These are phyloP conservation scores for Nephrotoma appendiculata DNA, from an alignment of 2,888 invertebrate genomes.

Conservation along the genomic window DNA sequence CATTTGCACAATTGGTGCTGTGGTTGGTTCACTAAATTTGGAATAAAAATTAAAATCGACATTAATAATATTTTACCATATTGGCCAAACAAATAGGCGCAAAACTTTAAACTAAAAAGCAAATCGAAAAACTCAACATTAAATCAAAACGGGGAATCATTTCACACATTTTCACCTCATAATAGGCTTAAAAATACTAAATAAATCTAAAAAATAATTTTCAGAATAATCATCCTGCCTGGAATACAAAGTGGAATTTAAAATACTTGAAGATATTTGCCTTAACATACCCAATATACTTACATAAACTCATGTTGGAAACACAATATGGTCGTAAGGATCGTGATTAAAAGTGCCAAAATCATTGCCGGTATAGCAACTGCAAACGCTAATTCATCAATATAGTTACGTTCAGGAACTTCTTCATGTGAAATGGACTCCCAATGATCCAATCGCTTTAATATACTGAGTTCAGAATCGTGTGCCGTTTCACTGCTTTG, in stretches of 20 bases:
- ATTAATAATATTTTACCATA: background rate
- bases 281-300: constrained; percentile 30
- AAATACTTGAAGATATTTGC: constrained; percentile 11
- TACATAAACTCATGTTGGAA: constrained; percentile 63
- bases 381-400: constrained; percentile 51
- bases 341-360: constrained; percentile 46
- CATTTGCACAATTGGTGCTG: constrained; percentile 36
- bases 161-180: constrained; percentile 19
- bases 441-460: constrained; percentile 39
- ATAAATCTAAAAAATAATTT: constrained; percentile 51
- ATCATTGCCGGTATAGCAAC: constrained; percentile 54
- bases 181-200: constrained; percentile 52
- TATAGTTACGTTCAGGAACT: constrained; percentile 54
- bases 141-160: constrained; percentile 3
- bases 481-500: constrained; percentile 18
- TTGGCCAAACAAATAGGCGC: background rate
- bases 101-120: background rate
- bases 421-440: constrained; percentile 41
- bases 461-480: constrained; percentile 25
- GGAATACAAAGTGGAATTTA: constrained; percentile 19
- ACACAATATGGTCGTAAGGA: constrained; percentile 57
- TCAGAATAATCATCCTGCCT: constrained; percentile 51
- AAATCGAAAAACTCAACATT: background rate
- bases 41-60: background rate
- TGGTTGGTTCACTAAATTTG: background rate